Evolutionary conservation across 2,888 invertebrate genomes (phyloP).

Genomic region (Orthosia gothica): DNA sequence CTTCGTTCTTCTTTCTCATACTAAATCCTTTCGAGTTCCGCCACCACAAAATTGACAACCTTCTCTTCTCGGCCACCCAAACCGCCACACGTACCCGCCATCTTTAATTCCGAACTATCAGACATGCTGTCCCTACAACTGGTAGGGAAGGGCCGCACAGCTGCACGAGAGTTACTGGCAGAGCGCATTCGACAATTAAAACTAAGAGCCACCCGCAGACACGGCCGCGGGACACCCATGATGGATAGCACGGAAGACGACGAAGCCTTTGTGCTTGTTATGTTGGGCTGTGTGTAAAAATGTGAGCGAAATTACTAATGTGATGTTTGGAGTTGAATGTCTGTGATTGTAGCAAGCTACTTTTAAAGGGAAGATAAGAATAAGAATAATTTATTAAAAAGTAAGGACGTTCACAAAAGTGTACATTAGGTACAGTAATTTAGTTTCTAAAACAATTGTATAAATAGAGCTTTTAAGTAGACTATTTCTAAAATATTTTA

Average conservation of each 20-base stretch:
- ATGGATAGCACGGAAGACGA: slow-evolving; percentile 61
- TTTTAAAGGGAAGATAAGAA: too few species aligned
- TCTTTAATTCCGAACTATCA: background rate
- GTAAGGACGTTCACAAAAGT: too few species aligned
- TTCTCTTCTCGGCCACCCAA: too few species aligned
- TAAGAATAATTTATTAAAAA: too few species aligned
- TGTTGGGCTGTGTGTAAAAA: slow-evolving; percentile 25
- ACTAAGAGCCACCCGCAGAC: slow-evolving; percentile 69
- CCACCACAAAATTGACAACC: too few species aligned
- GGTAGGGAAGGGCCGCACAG: slow-evolving; percentile 49
- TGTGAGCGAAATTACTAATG: slow-evolving; percentile 34
- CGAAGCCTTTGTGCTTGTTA: slow-evolving; percentile 30
- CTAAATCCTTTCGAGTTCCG: too few species aligned
- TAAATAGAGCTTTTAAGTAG: too few species aligned
- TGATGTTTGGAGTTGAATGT: background rate
- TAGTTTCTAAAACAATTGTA: too few species aligned
- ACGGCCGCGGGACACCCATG: slow-evolving; percentile 54
- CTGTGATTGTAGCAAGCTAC: too few species aligned
- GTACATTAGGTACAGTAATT: too few species aligned
- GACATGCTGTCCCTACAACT: slow-evolving; percentile 56
- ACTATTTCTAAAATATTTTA: too few species aligned
- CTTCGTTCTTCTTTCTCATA: too few species aligned
- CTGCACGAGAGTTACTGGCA: slow-evolving; percentile 53
- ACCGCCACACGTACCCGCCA: background rate
- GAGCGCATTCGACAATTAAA: slow-evolving; percentile 69